Conservation (phyloP, 2,797 vertebrate genomes). For the Takifugu ocellatus region DNA sequence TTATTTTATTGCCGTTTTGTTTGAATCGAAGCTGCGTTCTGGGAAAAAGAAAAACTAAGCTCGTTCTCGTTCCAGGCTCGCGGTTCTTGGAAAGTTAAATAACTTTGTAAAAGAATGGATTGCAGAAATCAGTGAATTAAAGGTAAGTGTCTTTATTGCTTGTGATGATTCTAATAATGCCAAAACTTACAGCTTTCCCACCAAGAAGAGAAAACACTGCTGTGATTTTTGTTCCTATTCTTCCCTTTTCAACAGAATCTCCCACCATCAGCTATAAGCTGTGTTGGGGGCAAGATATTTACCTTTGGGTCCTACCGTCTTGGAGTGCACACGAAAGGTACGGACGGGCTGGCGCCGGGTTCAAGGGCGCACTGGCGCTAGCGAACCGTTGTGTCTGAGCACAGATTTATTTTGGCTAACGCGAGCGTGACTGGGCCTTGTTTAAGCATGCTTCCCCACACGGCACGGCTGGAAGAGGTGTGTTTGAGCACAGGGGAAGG, state of each 20-base stretch:
- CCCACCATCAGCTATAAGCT: conserved; percentile 81
- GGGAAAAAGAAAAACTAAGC: background rate
- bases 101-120: conserved; percentile 96
- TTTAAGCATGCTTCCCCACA: too few relatives aligned
- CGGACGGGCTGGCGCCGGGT: background rate
- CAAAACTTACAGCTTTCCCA: background rate
- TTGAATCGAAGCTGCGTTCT: background rate
- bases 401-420: too few relatives aligned
- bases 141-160: conserved; percentile 74
- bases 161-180: background rate
- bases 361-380: too few relatives aligned
- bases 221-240: background rate
- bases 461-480: too few relatives aligned
- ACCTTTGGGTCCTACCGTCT: conserved; percentile 97
- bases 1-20: too few relatives aligned
- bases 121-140: conserved; percentile 88
- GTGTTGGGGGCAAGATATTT: conserved; percentile 93
- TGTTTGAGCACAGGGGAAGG: too few relatives aligned
- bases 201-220: background rate
- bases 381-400: too few relatives aligned
- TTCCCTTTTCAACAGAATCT: conserved; percentile 78
- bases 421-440: too few relatives aligned
- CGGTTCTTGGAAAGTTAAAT: conserved; percentile 92
- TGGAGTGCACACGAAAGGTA: conserved; percentile 99
- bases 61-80: conserved; percentile 76